Base-by-base conservation (phyloP, 2,113 vertebrate genomes). In the Neotoma lepida region DNA sequence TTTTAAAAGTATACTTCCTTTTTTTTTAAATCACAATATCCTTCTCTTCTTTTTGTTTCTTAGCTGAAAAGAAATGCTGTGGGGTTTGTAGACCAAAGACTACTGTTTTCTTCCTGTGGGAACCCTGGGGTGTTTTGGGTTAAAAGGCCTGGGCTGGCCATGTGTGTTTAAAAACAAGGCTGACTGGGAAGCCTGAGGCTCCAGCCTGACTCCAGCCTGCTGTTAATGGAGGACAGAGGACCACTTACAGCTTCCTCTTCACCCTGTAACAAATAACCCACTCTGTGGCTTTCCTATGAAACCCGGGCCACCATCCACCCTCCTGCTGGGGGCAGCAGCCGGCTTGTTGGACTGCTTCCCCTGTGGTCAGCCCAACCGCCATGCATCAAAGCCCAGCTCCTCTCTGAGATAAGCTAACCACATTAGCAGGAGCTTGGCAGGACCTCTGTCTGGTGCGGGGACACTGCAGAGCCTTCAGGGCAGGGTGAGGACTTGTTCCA, bases 141-240 rank as follows among this genome's bases (percentile, higher is more conserved):
- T 98, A 97, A 97, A 97, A 97, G 93, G 96, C 91, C 87, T 93
- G 89, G 91, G 88, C 97, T 85, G 89, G 96, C 95, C 97, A 87
- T 96, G 94, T 97, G 97, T 95, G 97, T 97, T 98, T 98, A 92
- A 97, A 98, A 95, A 97, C 97, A 97, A 97, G 95, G 94, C 97
- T 97, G 96, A 97, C 97, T 97, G 97, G 93, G 95, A 97, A 98
- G 96, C 96, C 94, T 68, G 91, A 24, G 97, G 97, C 97, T 98
- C 98, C 98, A 97, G 97, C 88, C 97, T 97, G 98, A 98, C 98
- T 98, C 98, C 97, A 97, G 98, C 98, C 98, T 98, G 98, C 98
- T 98, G 98, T 98, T 98, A 98, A 97, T 95, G 96, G 96, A 98
- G 98, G 98, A 98, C 95, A 98, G 98, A 98, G 98, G 98, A 98